phyloP scores from a whole-genome alignment of 2,888 invertebrate genomes.

The Eupithecia subumbrata region DNA sequence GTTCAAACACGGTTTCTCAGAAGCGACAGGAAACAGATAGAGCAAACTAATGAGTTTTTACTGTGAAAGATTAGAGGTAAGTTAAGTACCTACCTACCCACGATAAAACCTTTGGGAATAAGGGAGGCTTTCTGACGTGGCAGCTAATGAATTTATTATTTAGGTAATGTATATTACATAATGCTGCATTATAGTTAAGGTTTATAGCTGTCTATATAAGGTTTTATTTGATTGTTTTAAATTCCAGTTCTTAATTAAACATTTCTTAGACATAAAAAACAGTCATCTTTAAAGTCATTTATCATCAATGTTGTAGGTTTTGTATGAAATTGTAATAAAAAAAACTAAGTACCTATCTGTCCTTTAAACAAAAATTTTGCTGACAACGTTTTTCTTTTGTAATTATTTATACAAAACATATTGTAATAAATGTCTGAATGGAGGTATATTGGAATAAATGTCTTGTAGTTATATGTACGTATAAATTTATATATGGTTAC shows the following conservation, averaged over 20 bases:
- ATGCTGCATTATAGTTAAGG: not conserved
- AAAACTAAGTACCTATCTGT: not conserved
- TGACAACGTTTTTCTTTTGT: not conserved
- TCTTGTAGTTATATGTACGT: not conserved
- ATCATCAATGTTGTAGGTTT: not conserved
- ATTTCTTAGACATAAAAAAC: not conserved
- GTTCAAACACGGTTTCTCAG: conserved; percentile 55
- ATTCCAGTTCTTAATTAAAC: not conserved
- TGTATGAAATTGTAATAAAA: not conserved
- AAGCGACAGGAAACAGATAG: conserved; percentile 56
- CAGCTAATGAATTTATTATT: not conserved
- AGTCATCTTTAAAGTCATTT: not conserved
- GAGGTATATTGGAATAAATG: not conserved
- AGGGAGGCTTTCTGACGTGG: not conserved
- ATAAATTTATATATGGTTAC: not conserved
- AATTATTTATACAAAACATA: not conserved
- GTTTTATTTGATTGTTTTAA: not conserved
- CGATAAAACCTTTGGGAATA: conserved; percentile 40
- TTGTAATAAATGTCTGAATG: too few species aligned
- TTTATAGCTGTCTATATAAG: not conserved
- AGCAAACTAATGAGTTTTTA: conserved; percentile 56
- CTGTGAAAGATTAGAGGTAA: conserved; percentile 52
- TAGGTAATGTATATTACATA: not conserved
- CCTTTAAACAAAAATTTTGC: not conserved
- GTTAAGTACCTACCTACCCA: conserved; percentile 19